Evolutionary conservation across 2,888 invertebrate species (phyloP), one percentile per base, ranked within the genome.

Genomic region (Acronicta psi): DNA sequence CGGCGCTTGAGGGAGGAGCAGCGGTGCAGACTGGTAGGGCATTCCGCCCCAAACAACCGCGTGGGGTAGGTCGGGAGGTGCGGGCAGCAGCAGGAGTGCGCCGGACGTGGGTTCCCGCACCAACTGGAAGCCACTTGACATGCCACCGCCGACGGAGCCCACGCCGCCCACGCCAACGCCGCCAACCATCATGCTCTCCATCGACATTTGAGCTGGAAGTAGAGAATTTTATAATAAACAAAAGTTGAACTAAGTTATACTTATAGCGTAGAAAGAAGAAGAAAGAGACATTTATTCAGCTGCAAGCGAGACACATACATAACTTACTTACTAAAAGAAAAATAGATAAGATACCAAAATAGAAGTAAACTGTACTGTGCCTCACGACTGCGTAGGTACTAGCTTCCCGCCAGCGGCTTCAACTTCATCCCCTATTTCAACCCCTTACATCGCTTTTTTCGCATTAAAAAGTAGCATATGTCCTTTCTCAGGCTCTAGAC

Each of bases 71-170:
- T 96, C 96, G 2, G 89, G 96, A 43, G 97, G 95, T 36, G 97
- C 95, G 43, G 97, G 97, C 75, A 98, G 95, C 68, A 98, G 95
- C 69, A 98, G 95, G 63, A 98, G 94, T 76, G 97, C 97, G 43
- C 98, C 98, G 4, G 97, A 97, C 18, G 96, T 95, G 29, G 98
- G 97, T 86, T 98, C 98, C 68, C 98, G 95, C 49, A 97, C 97
- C 82, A 98, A 95, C 91, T 98, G 98, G 90, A 97, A 97, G 59
- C 98, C 98, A 59, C 97, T 96, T 59, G 95, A 84, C 94, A 96
- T 95, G 37, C 91, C 91, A 37, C 87, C 86, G 55, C 89, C 92
- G 45, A 93, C 85, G 49, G 97, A 97, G 55, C 97, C 96, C 59
- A 97, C 88, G 95, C 96, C 94, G 94, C 95, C 86, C 93, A 96